Evolutionary conservation across 2,113 vertebrate genomes (phyloP), one percentile per base, ranked within the genome.

Genomic region (Tragelaphus imberbis): DNA sequence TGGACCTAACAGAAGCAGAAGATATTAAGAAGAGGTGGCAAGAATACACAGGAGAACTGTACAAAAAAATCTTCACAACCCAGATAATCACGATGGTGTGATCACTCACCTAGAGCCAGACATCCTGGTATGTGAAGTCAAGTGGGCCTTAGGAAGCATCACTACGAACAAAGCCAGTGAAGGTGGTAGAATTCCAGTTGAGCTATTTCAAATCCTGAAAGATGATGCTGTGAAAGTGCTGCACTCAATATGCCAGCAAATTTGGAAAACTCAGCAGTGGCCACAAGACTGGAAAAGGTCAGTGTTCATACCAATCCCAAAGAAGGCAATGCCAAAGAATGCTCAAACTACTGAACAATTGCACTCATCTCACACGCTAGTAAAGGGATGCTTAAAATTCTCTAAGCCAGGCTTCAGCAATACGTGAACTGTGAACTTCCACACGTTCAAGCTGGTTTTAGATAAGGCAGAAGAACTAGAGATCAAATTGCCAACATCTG

Each of bases 131-230:
- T 65, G 30, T n/a, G 61, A 65, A 65, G 63, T n/a, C 15, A 65
- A 65, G 30, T 65, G 63, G 30, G 7, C 30, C 30, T 65, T 17
- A n/a, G 63, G 7, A 65, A 65, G 63, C 6, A 65, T 65, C 30
- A 33, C 61, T 65, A 8, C 0, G 1, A 33, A 16, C 7, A 65
- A 65, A 65, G 61, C 61, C 3, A 33, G 15, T 65, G 1, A 3
- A 65, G 61, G 15, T 65, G 30, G 16, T 33, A 3, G 61, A 16
- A 65, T 33, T 16, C 30, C 61, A 33, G 6, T 2, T 65, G 30
- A 65, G 1, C 61, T 65, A 33, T 65, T 65, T 33, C 28, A 63
- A 63, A 63, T 33, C 28, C 61, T 63, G 2, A 33, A 65, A 65
- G 61, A 65, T 17, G 30, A 33, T 65, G 15, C 61, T 65, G 30